Evolutionary conservation across 2,888 invertebrate species (phyloP), one percentile per base, ranked within the genome.

Genomic region (Meganola albula): DNA sequence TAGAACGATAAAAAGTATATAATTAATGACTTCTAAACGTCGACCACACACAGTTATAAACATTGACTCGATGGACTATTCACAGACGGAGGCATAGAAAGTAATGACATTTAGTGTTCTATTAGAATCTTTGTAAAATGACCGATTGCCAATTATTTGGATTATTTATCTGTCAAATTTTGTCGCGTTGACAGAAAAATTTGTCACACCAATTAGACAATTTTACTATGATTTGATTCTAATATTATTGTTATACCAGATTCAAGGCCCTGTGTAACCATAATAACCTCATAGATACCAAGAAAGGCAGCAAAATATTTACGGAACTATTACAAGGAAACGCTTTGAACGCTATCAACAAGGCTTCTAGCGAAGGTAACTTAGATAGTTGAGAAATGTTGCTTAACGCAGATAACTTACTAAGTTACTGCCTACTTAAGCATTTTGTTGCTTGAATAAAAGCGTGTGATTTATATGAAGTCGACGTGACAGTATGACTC

Each of bases 271-370:
- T n/a, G n/a, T n/a, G n/a, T n/a, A n/a, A n/a, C n/a, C n/a, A n/a
- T n/a, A n/a, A n/a, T n/a, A n/a, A n/a, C n/a, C 41, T 42, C 48
- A 48, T 46, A 62, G 50, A 53, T 53, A 62, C 62, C 48, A 48
- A 64, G 68, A 63, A 64, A 63, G 59, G 63, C 43, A 35, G 44
- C 56, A 55, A 63, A 58, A 56, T 58, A 59, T 63, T 68, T 61
- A 60, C 72, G 74, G 76, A 76, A 76, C 65, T 56, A 58, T 59
- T 56, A 63, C 67, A 66, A 79, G 82, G 83, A 79, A 80, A 76
- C 67, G 58, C 30, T 43, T 32, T 31, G 26, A 21, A 53, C 45
- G 59, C 49, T 67, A 65, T 60, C 58, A 58, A 62, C 79, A 82
- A 79, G 80, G 83, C 70, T 71, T 66, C 46, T 43, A 61, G 67